phyloP scores from a whole-genome alignment of 2,113 vertebrate species.

The rat (Rattus norvegicus) region DNA sequence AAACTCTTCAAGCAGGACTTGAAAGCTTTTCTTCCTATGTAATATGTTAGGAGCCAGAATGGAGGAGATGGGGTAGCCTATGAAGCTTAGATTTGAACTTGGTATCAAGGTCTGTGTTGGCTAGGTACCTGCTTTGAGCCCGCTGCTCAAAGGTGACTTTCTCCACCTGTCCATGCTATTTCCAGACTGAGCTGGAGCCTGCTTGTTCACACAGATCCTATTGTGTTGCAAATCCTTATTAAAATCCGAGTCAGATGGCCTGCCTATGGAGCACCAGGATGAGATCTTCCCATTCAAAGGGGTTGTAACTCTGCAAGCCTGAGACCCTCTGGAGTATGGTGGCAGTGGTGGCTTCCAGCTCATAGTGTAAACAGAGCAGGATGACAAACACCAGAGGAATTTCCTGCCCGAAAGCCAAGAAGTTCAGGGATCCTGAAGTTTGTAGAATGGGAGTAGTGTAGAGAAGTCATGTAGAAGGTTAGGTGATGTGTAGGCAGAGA shows the following conservation, averaged over 20 bases:
- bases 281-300: not conserved
- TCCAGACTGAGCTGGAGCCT: not conserved
- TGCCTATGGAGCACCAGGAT: not conserved
- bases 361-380: too few species aligned
- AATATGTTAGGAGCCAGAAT: not conserved
- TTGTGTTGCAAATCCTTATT: not conserved
- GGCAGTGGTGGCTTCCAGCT: not conserved
- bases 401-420: not conserved
- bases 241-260: accelerated
- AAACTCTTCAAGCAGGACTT: not conserved
- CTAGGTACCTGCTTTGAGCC: not conserved
- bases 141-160: not conserved
- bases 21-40: not conserved
- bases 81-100: not conserved
- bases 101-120: not conserved
- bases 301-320: not conserved
- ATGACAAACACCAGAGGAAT: not conserved
- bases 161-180: not conserved
- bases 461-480: not conserved
- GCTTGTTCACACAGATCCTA: accelerated
- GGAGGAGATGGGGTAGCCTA: not conserved
- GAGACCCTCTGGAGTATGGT: not conserved
- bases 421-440: not conserved
- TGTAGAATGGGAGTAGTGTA: not conserved
- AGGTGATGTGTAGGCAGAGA: not conserved